Conservation (phyloP, 2,113 vertebrate species). For the Corythaeola cristata region DNA sequence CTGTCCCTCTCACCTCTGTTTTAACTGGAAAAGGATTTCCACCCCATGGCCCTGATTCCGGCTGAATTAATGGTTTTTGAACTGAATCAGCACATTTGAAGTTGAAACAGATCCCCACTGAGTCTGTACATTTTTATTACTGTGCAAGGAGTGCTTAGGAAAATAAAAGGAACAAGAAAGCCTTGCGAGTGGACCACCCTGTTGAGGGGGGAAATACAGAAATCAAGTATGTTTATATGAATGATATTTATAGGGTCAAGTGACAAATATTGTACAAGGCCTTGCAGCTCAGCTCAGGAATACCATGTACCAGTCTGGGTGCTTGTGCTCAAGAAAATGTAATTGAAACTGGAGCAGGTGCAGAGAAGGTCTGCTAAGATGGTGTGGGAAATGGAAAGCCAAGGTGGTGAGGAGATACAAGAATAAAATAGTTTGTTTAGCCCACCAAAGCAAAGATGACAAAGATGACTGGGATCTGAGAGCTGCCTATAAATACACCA, state of each 20-base stretch:
- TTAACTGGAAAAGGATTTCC: conserved; percentile 68
- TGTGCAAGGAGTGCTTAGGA: conserved; percentile 59
- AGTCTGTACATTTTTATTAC: conserved; percentile 71
- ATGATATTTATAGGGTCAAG: conserved; percentile 38
- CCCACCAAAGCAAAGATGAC: background rate
- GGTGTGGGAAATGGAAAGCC: background rate
- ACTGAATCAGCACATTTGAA: conserved; percentile 68
- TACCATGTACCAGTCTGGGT: background rate
- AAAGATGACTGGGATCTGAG: background rate
- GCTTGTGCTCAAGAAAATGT: background rate
- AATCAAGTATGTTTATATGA: conserved; percentile 31
- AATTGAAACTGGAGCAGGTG: conserved; percentile 57
- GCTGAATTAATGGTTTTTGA: conserved; percentile 61
- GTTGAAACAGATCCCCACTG: conserved; percentile 64
- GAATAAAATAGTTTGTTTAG: background rate
- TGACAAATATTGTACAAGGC: background rate
- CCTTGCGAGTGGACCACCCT: conserved; percentile 55
- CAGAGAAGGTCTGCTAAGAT: background rate
- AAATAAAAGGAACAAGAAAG: conserved; percentile 64
- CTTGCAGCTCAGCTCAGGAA: conserved; percentile 15
- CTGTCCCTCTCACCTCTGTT: conserved; percentile 55
- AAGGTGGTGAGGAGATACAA: background rate
- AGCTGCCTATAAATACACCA: background rate
- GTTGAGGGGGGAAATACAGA: conserved; percentile 33
- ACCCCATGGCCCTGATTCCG: conserved; percentile 41